Evolutionary conservation across 1,140 invertebrate species (phyloP).

Genomic region (Cotesia glomerata): DNA sequence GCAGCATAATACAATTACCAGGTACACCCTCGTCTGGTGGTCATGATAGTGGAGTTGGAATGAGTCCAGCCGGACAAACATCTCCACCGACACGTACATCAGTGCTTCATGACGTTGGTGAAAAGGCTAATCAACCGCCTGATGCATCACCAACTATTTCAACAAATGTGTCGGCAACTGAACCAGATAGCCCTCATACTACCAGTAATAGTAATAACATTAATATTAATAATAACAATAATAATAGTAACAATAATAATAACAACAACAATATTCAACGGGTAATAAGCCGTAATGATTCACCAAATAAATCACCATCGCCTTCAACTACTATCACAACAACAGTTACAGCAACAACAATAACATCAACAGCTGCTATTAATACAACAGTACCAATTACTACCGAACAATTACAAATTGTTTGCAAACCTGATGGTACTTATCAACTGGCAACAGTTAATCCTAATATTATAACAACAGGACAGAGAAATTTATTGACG

Average conservation of each 20-base stretch:
- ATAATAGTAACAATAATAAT: no score
- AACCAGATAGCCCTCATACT: slow-evolving; percentile 33
- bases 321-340: slow-evolving; percentile 35
- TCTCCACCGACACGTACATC: slow-evolving; percentile 50
- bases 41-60: slow-evolving; percentile 58
- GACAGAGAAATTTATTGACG: slow-evolving; percentile 48
- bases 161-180: slow-evolving; percentile 31
- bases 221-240: no score
- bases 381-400: slow-evolving; percentile 39
- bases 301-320: slow-evolving; percentile 53
- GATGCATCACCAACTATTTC: slow-evolving; percentile 49
- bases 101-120: slow-evolving; percentile 53
- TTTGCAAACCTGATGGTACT: slow-evolving; percentile 56
- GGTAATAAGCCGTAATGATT: slow-evolving; percentile 47
- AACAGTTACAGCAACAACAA: slow-evolving; percentile 26
- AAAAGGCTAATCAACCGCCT: slow-evolving; percentile 56
- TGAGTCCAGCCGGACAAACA: slow-evolving; percentile 60
- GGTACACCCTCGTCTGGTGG: slow-evolving; percentile 55
- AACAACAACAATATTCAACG: slow-evolving; percentile 25
- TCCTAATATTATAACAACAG: slow-evolving; percentile 39
- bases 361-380: slow-evolving; percentile 7
- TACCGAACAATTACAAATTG: slow-evolving; percentile 54
- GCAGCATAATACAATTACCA: slow-evolving; percentile 46
- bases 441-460: slow-evolving; percentile 52
- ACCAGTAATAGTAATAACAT: slow-evolving; percentile 15